Percentiles rank a stretch among this genome's conserved stretches.
Evolutionary conservation across 1,140 invertebrate genomes (phyloP).

Genomic region (Temnothorax curvispinosus): DNA sequence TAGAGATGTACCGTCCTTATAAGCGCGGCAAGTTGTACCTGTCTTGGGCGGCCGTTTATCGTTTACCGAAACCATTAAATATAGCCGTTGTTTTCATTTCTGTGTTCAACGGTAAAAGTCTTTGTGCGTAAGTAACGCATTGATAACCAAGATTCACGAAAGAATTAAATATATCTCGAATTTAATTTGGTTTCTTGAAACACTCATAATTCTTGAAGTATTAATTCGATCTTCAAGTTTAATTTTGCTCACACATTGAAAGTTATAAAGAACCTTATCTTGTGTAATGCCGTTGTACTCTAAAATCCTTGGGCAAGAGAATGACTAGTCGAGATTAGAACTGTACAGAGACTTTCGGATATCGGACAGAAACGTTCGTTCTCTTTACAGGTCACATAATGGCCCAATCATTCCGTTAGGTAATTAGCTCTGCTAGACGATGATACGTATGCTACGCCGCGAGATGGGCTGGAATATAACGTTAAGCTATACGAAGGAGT

Average conservation of each 20-base stretch:
- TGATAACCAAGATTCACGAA: neutral
- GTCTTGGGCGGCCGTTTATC: conserved; percentile 71
- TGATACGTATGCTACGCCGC: conserved; percentile 24
- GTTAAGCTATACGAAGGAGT: conserved; percentile 1
- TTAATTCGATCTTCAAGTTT: neutral
- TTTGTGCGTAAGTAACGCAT: no score
- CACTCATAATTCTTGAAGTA: neutral
- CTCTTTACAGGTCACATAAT: conserved; percentile 10
- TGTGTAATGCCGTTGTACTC: neutral
- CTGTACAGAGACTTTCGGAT: neutral
- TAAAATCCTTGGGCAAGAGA: neutral
- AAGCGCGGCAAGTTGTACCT: conserved; percentile 71
- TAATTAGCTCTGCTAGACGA: conserved; percentile 42
- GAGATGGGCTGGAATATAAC: conserved; percentile 13
- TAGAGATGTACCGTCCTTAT: conserved; percentile 80
- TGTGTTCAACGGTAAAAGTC: neutral
- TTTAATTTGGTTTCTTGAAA: neutral
- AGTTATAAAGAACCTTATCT: neutral
- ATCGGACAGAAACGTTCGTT: neutral
- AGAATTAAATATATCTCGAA: no score
- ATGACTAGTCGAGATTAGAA: neutral
- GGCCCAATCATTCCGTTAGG: conserved; percentile 36
- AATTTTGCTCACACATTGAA: neutral
- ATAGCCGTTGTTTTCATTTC: conserved; percentile 19
- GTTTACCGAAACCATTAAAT: conserved; percentile 57